These are phyloP conservation scores for Oncorhynchus nerka DNA, from an alignment of 2,113 vertebrate genomes.

Conservation along the genomic window DNA sequence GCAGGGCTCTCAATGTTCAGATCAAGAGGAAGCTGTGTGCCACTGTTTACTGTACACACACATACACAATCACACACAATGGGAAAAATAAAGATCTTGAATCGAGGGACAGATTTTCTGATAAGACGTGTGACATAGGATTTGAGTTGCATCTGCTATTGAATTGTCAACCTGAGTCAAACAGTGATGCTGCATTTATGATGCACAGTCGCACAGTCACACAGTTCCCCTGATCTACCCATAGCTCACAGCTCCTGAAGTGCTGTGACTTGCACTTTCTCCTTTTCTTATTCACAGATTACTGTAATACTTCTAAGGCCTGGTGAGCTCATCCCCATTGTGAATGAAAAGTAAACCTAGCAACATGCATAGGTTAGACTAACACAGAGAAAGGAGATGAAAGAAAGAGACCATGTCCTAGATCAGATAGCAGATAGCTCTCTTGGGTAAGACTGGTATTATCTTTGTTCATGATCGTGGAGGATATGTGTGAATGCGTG, in stretches of 20 bases:
- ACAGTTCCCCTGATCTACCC: not conserved
- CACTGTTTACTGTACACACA: constrained; percentile 36
- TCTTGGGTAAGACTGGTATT: not conserved
- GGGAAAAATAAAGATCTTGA: not conserved
- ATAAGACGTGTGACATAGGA: not conserved
- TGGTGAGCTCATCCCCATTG: not conserved
- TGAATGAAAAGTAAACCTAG: not conserved
- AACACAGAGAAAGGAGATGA: constrained; percentile 7
- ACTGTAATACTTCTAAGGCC: not conserved
- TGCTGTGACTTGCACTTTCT: not conserved
- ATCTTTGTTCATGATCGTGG: constrained; percentile 2
- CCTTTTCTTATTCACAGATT: not conserved
- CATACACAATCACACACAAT: not conserved
- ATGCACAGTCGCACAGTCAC: too few relatives aligned
- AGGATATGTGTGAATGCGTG: constrained; percentile 11
- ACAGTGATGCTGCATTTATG: too few relatives aligned
- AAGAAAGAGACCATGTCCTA: constrained; percentile 7
- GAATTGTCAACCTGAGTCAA: too few relatives aligned
- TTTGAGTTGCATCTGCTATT: too few relatives aligned
- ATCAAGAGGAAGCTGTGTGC: constrained; percentile 14
- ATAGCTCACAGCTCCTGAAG: not conserved
- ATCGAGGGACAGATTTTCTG: not conserved
- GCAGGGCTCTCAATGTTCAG: not conserved
- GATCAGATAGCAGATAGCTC: constrained; percentile 18
- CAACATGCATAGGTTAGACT: constrained; percentile 15